Percentiles rank a stretch among this genome's conserved stretches.
These are phyloP conservation scores for Malurus alboscapulatus DNA, from an alignment of 2,113 vertebrate species.

Conservation along the genomic window DNA sequence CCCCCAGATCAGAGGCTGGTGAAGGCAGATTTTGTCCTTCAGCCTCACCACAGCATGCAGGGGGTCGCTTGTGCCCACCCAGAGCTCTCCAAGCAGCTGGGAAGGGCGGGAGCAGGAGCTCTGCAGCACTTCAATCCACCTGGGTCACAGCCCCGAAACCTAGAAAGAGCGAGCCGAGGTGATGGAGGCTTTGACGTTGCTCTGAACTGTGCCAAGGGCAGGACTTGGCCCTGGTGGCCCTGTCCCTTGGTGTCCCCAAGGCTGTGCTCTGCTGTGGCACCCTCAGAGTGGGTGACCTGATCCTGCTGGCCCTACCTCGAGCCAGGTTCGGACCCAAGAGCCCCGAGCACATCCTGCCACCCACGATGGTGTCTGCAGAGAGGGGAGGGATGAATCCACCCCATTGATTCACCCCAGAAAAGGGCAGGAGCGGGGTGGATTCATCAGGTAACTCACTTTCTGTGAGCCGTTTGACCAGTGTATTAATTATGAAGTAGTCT, in stretches of 20 bases:
- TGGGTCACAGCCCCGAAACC: slow-evolving; percentile 28
- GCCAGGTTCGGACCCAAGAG: neutral
- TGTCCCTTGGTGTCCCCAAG: neutral
- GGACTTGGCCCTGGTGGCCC: neutral
- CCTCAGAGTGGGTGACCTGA: neutral
- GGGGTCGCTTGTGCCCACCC: neutral
- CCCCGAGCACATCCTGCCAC: rapidly evolving
- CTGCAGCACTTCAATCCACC: slow-evolving; percentile 1
- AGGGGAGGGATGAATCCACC: neutral
- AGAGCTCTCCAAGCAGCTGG: neutral
- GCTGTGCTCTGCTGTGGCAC: neutral
- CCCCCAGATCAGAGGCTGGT: neutral
- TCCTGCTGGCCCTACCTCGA: rapidly evolving
- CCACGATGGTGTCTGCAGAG: neutral
- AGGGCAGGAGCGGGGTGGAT: neutral
- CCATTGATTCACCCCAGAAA: neutral
- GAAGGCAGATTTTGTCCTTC: neutral
- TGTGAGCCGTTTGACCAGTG: neutral
- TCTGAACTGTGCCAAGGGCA: neutral
- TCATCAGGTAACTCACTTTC: neutral
- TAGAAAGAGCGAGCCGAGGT: neutral
- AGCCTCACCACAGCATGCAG: neutral
- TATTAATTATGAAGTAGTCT: slow-evolving; percentile 56
- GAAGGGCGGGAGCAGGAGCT: neutral
- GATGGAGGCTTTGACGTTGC: neutral